Percentiles rank a stretch among this genome's conserved stretches.
Conservation (phyloP, 2,113 vertebrate species). For the Microtus richardsoni region DNA sequence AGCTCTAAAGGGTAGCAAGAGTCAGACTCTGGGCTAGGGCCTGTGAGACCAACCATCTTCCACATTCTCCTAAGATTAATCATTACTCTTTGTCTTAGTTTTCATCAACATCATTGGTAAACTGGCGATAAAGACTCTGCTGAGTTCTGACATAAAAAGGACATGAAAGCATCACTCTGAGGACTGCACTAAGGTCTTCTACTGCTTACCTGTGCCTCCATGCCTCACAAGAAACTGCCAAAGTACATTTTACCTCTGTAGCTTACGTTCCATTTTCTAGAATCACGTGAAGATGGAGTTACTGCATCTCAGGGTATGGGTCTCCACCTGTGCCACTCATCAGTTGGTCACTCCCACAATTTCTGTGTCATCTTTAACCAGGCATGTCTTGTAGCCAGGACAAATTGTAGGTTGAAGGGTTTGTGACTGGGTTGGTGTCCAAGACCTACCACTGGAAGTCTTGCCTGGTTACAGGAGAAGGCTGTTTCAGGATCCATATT, state of each 20-base stretch:
- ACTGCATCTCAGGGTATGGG: no score
- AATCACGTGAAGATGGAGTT: not conserved
- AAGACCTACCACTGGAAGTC: no score
- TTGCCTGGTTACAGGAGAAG: no score
- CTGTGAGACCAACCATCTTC: not conserved
- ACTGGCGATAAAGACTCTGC: not conserved
- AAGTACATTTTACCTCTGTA: not conserved
- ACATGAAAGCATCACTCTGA: not conserved
- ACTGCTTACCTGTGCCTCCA: accelerated
- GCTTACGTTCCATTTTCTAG: not conserved
- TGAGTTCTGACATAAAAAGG: not conserved
- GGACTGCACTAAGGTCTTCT: not conserved
- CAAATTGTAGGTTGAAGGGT: no score
- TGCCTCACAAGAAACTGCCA: not conserved
- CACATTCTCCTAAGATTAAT: not conserved
- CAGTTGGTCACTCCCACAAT: no score
- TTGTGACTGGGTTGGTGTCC: no score
- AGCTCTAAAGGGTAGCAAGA: accelerated
- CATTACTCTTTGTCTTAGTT: not conserved
- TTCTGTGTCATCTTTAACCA: no score
- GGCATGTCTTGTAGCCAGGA: no score
- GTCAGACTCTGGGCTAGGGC: not conserved
- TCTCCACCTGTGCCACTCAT: no score
- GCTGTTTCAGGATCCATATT: no score
- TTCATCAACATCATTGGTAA: not conserved